phyloP scores from a whole-genome alignment of 1,140 invertebrate genomes.

The Tribolium castaneum region DNA sequence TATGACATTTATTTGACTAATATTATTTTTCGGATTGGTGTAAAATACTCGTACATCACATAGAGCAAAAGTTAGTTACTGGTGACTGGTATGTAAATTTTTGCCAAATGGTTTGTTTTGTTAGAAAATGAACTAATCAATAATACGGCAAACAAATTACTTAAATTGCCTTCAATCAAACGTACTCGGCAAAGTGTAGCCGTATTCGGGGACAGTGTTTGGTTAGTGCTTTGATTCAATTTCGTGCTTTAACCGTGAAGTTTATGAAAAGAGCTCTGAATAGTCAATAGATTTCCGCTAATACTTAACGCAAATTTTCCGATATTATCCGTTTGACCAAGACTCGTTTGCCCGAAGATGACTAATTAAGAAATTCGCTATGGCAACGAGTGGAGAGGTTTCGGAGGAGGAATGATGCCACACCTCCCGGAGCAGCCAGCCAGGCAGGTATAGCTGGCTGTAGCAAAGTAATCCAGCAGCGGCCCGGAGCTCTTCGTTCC shows the following conservation, averaged over 20 bases:
- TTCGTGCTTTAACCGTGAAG: neutral
- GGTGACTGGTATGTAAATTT: neutral
- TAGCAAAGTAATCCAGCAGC: conserved; percentile 44
- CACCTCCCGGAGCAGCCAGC: conserved; percentile 40
- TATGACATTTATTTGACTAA: too few species aligned
- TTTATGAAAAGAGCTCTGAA: neutral
- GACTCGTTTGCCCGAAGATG: conserved; percentile 11
- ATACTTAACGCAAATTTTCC: neutral
- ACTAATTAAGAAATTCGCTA: conserved; percentile 40
- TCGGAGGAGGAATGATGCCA: conserved; percentile 36
- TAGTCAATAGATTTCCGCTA: neutral
- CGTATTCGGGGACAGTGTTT: neutral
- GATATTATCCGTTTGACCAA: conserved; percentile 25
- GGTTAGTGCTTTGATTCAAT: neutral
- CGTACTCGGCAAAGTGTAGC: neutral
- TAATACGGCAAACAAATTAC: neutral
- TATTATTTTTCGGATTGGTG: too few species aligned
- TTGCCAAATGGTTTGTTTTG: neutral
- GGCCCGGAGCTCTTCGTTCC: conserved; percentile 46
- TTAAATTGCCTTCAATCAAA: neutral
- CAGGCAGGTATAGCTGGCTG: conserved; percentile 39
- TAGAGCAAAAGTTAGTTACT: too few species aligned
- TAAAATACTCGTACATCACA: too few species aligned
- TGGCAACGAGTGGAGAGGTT: conserved; percentile 40
- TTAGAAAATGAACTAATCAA: neutral